Conservation (phyloP, 30 jellyfish, hydroid and myxozoan genomes). For the Aurelia sp. region DNA sequence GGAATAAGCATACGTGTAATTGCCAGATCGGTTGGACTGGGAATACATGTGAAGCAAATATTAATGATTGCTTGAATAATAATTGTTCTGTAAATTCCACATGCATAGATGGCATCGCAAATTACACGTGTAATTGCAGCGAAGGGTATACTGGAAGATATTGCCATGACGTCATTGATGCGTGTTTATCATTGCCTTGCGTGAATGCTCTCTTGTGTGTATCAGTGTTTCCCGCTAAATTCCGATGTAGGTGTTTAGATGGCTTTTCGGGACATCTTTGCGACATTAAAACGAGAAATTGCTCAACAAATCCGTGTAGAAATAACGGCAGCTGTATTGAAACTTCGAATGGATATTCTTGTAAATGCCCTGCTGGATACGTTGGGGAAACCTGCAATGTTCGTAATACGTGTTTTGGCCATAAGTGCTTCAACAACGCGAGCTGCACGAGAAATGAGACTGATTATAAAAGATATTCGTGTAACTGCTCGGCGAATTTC, state of each 20-base stretch:
- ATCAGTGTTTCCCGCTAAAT: conserved; percentile 33
- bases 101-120: conserved; percentile 67
- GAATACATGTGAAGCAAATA: conserved; percentile 43
- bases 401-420: conserved; percentile 26
- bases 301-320: conserved; percentile 48
- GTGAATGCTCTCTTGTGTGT: conserved; percentile 36
- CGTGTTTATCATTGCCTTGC: conserved; percentile 38
- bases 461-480: background rate
- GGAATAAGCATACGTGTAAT: conserved; percentile 45
- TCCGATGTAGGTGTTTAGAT: conserved; percentile 35
- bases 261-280: conserved; percentile 53
- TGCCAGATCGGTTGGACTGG: conserved; percentile 85
- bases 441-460: conserved; percentile 33
- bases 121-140: conserved; percentile 51
- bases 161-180: conserved; percentile 36
- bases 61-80: conserved; percentile 59
- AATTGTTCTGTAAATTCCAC: conserved; percentile 51
- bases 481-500: conserved; percentile 56
- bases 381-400: conserved; percentile 31
- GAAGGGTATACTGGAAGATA: conserved; percentile 69
- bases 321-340: conserved; percentile 53
- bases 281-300: conserved; percentile 35
- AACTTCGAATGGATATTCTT: conserved; percentile 37
- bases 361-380: conserved; percentile 49
- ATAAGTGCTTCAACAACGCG: conserved; percentile 44